A percentile compares a stretch with the other conserved stretches of the same genome.
phyloP scores from a whole-genome alignment of 2,113 vertebrate genomes.

The Pogonocichla stellata region DNA sequence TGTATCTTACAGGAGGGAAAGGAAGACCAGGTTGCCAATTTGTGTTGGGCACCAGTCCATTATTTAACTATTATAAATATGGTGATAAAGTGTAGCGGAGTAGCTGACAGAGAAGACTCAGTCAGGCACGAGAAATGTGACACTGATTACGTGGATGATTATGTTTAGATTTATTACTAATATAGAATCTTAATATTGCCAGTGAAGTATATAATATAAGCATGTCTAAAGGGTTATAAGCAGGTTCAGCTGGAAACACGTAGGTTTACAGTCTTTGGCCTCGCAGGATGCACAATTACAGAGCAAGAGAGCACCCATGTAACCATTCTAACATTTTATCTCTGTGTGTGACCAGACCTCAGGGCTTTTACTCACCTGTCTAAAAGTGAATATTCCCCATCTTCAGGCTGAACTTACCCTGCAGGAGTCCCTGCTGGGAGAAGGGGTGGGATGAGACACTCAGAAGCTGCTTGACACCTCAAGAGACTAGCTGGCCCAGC shows the following conservation, averaged over 20 bases:
- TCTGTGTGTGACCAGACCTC: accelerated
- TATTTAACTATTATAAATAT: background rate
- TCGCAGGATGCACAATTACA: background rate
- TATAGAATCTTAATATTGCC: background rate
- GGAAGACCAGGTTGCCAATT: background rate
- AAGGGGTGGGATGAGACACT: accelerated
- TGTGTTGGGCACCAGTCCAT: background rate
- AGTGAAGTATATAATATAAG: no score
- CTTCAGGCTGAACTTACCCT: background rate
- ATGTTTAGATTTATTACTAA: background rate
- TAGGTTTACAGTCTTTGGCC: background rate
- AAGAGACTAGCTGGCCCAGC: no score
- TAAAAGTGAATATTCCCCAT: background rate
- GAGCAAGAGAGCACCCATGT: background rate
- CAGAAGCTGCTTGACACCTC: background rate
- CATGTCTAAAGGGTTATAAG: no score
- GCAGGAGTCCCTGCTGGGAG: background rate
- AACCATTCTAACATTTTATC: background rate
- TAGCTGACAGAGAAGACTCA: background rate
- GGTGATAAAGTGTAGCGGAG: background rate
- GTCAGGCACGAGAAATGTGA: accelerated
- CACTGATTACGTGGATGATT: background rate
- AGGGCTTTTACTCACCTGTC: accelerated
- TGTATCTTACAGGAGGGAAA: background rate
- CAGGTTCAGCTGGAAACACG: background rate